Conservation (phyloP, 2,797 vertebrate genomes). For the Pseudochromis fuscus region DNA sequence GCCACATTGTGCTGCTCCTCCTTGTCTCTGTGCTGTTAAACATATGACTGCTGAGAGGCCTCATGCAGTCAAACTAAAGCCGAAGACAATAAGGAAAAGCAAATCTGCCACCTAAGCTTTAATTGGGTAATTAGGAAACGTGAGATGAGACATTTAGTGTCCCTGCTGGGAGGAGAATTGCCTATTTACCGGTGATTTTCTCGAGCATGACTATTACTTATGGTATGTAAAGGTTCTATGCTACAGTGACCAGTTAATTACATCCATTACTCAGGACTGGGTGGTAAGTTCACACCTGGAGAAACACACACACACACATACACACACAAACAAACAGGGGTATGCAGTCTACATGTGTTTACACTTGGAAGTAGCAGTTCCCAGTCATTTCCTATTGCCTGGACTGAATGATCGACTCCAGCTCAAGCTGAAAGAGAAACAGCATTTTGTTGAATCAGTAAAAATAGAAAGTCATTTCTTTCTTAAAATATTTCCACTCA, state of each 20-base stretch:
- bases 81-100: conserved; percentile 66
- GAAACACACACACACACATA: conserved; percentile 36
- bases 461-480: conserved; percentile 45
- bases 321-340: conserved; percentile 11
- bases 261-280: conserved; percentile 65
- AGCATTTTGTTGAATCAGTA: conserved; percentile 30
- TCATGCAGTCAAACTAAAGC: conserved; percentile 25
- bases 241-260: conserved; percentile 76
- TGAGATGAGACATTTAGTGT: conserved; percentile 76
- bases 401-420: conserved; percentile 18
- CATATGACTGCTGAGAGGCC: conserved; percentile 9
- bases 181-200: conserved; percentile 79
- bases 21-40: conserved; percentile 32
- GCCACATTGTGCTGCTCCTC: background rate
- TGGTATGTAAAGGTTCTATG: conserved; percentile 62
- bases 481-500: conserved; percentile 41
- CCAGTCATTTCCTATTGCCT: conserved; percentile 23
- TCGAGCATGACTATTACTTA: conserved; percentile 77
- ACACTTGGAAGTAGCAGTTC: conserved; percentile 18
- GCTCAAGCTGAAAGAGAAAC: conserved; percentile 2
- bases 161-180: conserved; percentile 76
- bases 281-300: conserved; percentile 61
- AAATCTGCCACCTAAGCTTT: conserved; percentile 72
- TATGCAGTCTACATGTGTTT: conserved; percentile 39
- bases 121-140: conserved; percentile 81